These are phyloP conservation scores for Catharus bicknelli DNA, from an alignment of 2,113 vertebrate genomes.

Conservation along the genomic window DNA sequence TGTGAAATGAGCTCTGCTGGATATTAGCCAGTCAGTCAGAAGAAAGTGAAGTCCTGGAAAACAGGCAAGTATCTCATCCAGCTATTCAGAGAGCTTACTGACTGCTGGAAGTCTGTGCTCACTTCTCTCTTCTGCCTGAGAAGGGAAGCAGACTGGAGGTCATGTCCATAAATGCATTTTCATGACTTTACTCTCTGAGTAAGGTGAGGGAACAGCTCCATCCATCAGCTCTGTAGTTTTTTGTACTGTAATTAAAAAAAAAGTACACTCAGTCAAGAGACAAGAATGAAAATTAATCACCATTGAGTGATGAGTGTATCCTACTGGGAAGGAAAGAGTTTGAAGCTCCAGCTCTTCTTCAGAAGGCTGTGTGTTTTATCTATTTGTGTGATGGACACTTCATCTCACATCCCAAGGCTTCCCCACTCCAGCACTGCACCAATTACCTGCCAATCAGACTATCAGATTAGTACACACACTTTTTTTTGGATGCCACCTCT, in stretches of 20 bases:
- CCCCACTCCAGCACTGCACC: conserved; percentile 21
- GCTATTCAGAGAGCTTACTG: background rate
- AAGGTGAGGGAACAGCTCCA: background rate
- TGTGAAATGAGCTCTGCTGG: background rate
- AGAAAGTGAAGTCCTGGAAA: conserved; percentile 2
- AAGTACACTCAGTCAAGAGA: background rate
- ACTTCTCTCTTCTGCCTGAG: background rate
- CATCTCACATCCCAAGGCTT: conserved; percentile 17
- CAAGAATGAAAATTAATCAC: conserved; percentile 4
- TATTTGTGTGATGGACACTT: background rate
- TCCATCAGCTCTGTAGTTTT: background rate
- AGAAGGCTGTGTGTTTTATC: background rate
- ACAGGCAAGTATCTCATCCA: background rate
- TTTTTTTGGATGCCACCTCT: conserved; percentile 68
- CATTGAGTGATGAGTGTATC: background rate
- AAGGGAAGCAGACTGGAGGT: background rate
- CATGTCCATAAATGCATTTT: background rate
- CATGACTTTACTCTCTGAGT: background rate
- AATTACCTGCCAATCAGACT: conserved; percentile 60
- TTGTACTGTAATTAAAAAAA: background rate
- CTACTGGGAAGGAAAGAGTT: background rate
- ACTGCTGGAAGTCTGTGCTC: background rate
- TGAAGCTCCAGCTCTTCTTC: background rate
- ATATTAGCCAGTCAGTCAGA: background rate
- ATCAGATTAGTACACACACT: conserved; percentile 44